Percentiles rank a stretch among this genome's conserved stretches.
These are phyloP conservation scores for Ataeniobius toweri DNA, from an alignment of 2,797 vertebrate genomes.

Conservation along the genomic window DNA sequence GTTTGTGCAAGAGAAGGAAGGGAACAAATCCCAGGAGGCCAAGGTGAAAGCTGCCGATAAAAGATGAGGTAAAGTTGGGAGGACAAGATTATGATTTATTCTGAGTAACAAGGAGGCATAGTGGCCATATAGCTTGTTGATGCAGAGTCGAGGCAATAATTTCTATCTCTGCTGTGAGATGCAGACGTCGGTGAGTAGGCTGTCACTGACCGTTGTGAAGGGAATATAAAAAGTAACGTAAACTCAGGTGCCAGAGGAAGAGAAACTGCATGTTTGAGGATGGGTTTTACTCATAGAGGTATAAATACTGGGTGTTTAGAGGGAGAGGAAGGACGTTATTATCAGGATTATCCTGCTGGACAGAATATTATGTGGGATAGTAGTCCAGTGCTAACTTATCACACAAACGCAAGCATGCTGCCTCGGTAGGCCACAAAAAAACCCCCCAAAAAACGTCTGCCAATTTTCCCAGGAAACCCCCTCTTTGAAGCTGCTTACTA, in stretches of 20 bases:
- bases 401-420: constrained; percentile 15
- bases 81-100: constrained; percentile 32
- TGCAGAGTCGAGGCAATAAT: neutral
- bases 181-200: constrained; percentile 22
- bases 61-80: neutral
- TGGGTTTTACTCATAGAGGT: constrained; percentile 3
- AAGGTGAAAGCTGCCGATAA: constrained; percentile 6
- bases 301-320: neutral
- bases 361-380: constrained; percentile 63
- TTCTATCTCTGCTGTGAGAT: constrained; percentile 6
- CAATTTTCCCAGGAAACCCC: constrained; percentile 50
- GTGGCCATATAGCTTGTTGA: neutral
- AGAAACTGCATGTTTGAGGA: constrained; percentile 16
- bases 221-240: constrained; percentile 19
- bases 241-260: constrained; percentile 18
- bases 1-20: neutral
- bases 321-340: constrained; percentile 44
- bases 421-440: constrained; percentile 32
- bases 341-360: constrained; percentile 65
- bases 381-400: constrained; percentile 48
- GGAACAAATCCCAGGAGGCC: neutral
- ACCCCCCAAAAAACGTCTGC: constrained; percentile 23
- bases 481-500: constrained; percentile 15
- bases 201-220: constrained; percentile 11
- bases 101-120: constrained; percentile 11